Base-by-base conservation (phyloP, 2,888 invertebrate species). In the Lysandra bellargus region DNA sequence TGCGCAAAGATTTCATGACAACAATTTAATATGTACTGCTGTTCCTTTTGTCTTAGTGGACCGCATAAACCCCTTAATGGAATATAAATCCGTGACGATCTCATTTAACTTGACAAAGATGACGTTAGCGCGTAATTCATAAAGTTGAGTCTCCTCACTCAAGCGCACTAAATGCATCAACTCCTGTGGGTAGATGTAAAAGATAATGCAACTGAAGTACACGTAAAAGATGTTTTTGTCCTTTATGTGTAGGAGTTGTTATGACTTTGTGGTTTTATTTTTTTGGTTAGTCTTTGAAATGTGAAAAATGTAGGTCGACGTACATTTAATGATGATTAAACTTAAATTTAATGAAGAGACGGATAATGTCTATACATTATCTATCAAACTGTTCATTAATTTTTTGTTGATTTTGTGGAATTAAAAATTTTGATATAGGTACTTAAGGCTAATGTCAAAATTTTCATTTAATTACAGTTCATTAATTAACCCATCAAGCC, bases 41-140 rank as follows among this genome's bases (percentile, higher is more conserved):
- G 6, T 37, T n/a, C 40, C 17, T 12, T 73, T 40, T 40, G 73
- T 12, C 37, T 40, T 5, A 40, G 7, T 40, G n/a, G 2, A 7
- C 14, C n/a, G 78, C 37, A 69, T 72, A 78, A 78, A 78, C n/a
- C 57, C 60, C 78, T 78, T 73, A 78, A 78, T 78, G 78, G 78
- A 73, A 78, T 78, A 72, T 73, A 73, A 72, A 78, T 78, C 78
- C 72, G 57, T 53, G 53, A 78, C 78, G 33, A 73, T 78, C 78
- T 57, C 78, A 78, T 78, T 78, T 73, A 78, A 78, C 57, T 78
- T 37, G 37, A 78, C 78, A 78, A 78, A 78, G 78, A 40, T 30
- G 78, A 40, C 12, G 14, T 72, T 72, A 40, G n/a, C 40, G 73
- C n/a, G 40, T 40, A 72, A 30, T 37, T 40, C 73, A 40, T 73